Evolutionary conservation across 2,113 vertebrate genomes (phyloP).

Genomic region (Sigmodon hispidus): DNA sequence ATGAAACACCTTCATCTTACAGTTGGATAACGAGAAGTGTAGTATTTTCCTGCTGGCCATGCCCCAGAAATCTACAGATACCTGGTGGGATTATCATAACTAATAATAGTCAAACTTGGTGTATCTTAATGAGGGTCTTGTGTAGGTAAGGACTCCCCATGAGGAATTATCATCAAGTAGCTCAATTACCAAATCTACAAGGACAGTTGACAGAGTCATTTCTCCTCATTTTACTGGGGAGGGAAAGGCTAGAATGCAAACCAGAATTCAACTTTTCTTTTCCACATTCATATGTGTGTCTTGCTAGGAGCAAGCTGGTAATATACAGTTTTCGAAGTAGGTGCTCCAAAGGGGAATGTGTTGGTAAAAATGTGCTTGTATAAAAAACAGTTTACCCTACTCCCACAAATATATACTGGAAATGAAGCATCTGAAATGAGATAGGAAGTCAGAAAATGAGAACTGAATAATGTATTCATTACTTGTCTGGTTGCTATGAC

Average conservation of each 20-base stretch:
- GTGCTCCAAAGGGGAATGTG: not conserved
- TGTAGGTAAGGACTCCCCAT: not conserved
- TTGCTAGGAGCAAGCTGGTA: not conserved
- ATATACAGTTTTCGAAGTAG: not conserved
- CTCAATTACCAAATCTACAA: not conserved
- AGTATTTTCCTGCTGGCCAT: not conserved
- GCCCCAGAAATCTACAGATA: not conserved
- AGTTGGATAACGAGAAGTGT: slow-evolving; percentile 34
- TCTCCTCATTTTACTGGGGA: not conserved
- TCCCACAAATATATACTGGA: not conserved
- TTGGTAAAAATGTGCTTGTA: not conserved
- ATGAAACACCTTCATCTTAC: not conserved
- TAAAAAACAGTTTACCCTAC: not conserved
- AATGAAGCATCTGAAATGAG: not conserved
- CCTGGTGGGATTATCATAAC: not conserved
- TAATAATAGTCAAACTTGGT: not conserved
- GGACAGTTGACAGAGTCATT: not conserved
- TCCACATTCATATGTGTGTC: not conserved
- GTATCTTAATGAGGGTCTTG: not conserved
- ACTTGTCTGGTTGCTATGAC: not conserved
- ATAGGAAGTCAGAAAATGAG: not conserved
- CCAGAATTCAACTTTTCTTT: not conserved
- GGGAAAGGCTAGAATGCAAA: not conserved
- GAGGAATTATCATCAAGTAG: not conserved
- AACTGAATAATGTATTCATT: not conserved